These are phyloP conservation scores for Eristalis pertinax DNA, from an alignment of 2,888 invertebrate genomes.

Conservation along the genomic window DNA sequence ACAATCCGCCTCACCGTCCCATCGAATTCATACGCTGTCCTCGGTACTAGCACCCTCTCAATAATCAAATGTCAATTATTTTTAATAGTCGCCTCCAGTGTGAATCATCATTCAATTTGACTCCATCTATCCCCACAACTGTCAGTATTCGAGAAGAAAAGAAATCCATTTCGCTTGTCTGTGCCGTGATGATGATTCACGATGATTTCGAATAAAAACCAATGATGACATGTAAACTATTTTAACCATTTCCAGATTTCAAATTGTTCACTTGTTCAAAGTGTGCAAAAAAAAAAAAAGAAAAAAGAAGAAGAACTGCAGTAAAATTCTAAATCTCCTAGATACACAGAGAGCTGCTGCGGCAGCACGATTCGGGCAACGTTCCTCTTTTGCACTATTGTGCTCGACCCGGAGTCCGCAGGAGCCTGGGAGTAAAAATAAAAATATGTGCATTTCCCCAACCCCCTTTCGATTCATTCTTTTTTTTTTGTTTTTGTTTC, in stretches of 20 bases:
- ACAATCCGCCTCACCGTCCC: neutral
- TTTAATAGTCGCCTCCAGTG: slow-evolving; percentile 41
- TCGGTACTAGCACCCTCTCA: neutral
- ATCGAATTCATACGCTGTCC: neutral
- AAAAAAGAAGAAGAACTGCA: no score
- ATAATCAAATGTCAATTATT: slow-evolving; percentile 36
- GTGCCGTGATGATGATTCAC: neutral
- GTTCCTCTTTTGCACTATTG: neutral
- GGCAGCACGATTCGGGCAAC: slow-evolving; percentile 46
- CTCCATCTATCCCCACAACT: neutral
- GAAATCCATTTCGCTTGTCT: neutral
- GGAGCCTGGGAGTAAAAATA: slow-evolving; percentile 20
- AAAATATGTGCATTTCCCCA: slow-evolving; percentile 32
- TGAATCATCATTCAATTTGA: slow-evolving; percentile 38
- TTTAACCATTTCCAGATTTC: slow-evolving; percentile 35
- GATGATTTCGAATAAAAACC: neutral
- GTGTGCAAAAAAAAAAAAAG: neutral
- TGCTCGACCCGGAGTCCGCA: neutral
- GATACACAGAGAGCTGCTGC: slow-evolving; percentile 25
- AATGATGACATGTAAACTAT: slow-evolving; percentile 16
- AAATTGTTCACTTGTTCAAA: neutral
- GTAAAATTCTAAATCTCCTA: slow-evolving; percentile 8
- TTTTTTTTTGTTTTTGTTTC: neutral
- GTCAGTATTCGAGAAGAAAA: neutral
- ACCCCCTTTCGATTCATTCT: neutral